A percentile compares a stretch with the other conserved stretches of the same genome.
These are phyloP conservation scores for Hydrotaea cyrtoneurina DNA, from an alignment of 2,888 invertebrate species.

Conservation along the genomic window DNA sequence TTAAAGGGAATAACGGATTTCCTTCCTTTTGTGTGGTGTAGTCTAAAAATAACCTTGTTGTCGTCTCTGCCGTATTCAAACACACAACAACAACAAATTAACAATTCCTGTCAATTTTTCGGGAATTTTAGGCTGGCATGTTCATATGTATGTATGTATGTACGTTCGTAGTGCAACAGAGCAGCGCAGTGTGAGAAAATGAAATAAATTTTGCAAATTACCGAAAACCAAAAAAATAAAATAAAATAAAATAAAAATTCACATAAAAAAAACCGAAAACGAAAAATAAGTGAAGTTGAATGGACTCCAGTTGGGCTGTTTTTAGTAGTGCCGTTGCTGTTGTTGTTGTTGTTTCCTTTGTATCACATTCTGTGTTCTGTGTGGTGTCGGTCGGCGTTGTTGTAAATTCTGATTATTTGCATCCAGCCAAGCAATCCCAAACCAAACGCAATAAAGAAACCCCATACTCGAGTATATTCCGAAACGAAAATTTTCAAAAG, in stretches of 20 bases:
- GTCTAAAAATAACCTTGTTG: not conserved
- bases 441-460: not conserved
- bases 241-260: constrained; percentile 22
- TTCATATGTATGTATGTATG: too few species aligned
- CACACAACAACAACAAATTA: constrained; percentile 4
- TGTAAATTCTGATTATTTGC: constrained; percentile 58
- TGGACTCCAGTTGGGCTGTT: constrained; percentile 52
- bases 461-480: constrained; percentile 19
- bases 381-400: not conserved
- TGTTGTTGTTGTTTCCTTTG: constrained; percentile 11
- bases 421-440: constrained; percentile 49
- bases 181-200: constrained; percentile 16
- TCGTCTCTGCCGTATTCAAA: not conserved
- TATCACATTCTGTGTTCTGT: constrained; percentile 13
- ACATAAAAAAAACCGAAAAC: constrained; percentile 5
- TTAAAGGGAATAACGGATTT: constrained; percentile 45
- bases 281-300: constrained; percentile 62
- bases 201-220: constrained; percentile 39
- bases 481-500: constrained; percentile 21
- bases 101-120: constrained; percentile 24
- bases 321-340: not conserved
- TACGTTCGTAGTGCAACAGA: not conserved
- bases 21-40: not conserved
- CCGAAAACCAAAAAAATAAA: too few species aligned
- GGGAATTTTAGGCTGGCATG: not conserved